A percentile compares a stretch with the other conserved stretches of the same genome.
Evolutionary conservation across 2,797 vertebrate species (phyloP).

Genomic region (Poeciliopsis infans): DNA sequence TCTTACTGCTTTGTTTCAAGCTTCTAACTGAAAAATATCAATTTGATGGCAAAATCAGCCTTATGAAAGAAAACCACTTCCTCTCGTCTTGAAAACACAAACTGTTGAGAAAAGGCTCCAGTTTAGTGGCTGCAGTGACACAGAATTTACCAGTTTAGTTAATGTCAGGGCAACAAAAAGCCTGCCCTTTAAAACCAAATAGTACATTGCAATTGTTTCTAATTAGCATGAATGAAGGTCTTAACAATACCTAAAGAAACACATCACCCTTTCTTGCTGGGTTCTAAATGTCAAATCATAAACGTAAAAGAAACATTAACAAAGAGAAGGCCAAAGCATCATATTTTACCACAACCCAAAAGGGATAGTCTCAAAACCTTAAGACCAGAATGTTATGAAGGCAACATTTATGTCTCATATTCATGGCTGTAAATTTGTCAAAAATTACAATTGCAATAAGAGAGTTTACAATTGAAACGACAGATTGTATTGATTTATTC

Average conservation of each 20-base stretch:
- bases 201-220: background rate
- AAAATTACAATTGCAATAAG: background rate
- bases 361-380: background rate
- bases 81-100: background rate
- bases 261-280: background rate
- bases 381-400: background rate
- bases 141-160: background rate
- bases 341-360: background rate
- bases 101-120: background rate
- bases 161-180: background rate
- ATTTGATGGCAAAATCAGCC: background rate
- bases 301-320: background rate
- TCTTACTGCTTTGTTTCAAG: background rate
- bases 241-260: background rate
- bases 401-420: background rate
- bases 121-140: background rate
- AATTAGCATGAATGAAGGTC: background rate
- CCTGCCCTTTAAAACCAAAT: background rate
- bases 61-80: background rate
- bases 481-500: background rate
- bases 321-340: background rate
- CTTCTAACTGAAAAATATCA: background rate
- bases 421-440: background rate
- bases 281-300: background rate
- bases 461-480: background rate